These are phyloP conservation scores for Hirtodrosophila alboralis DNA, from an alignment of 2,888 invertebrate genomes.

Conservation along the genomic window DNA sequence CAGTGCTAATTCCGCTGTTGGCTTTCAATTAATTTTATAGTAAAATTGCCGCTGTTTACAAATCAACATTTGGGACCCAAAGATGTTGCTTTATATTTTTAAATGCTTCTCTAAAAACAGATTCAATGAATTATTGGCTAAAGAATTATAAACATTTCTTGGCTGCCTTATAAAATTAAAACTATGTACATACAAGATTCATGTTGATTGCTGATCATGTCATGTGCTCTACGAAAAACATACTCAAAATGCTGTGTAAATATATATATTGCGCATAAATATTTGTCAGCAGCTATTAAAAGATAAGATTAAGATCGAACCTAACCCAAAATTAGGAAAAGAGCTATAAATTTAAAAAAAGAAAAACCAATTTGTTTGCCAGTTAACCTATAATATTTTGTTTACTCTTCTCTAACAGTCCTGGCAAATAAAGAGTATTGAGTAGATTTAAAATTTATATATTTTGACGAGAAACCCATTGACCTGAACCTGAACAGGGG, in stretches of 20 bases:
- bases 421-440: background rate
- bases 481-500: too few relatives aligned
- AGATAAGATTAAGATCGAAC: constrained; percentile 19
- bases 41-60: constrained; percentile 65
- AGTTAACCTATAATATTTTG: background rate
- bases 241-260: too few relatives aligned
- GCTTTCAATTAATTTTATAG: constrained; percentile 44
- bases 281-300: constrained; percentile 12
- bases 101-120: constrained; percentile 19
- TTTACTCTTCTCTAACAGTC: too few relatives aligned
- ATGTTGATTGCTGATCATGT: constrained; percentile 33
- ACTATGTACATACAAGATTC: constrained; percentile 9
- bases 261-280: constrained; percentile 25
- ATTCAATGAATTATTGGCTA: constrained; percentile 12
- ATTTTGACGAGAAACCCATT: too few relatives aligned
- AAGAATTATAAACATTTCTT: constrained; percentile 36
- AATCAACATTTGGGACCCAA: constrained; percentile 34
- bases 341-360: background rate
- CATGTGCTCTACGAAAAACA: constrained; percentile 27
- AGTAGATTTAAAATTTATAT: background rate
- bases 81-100: constrained; percentile 50
- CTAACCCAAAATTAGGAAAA: background rate
- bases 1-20: constrained; percentile 40
- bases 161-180: constrained; percentile 4
- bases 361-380: background rate